Conservation (phyloP, 1,140 invertebrate species). For the Plodia interpunctella region DNA sequence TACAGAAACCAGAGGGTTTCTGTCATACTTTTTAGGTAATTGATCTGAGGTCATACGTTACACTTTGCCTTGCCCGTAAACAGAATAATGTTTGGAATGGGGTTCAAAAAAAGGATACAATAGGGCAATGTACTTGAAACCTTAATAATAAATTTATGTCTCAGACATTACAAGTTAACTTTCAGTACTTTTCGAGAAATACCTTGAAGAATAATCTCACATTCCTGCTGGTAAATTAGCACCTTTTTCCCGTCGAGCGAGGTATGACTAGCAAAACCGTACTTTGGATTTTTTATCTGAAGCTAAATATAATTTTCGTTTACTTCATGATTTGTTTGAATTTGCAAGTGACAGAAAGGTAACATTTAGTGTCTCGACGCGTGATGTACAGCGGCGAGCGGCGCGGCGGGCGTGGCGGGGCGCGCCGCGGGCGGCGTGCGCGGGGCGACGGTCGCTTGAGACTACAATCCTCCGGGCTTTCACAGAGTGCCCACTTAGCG, state of each 20-base stretch:
- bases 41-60: too few species aligned
- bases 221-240: too few species aligned
- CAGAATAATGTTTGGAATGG: background rate
- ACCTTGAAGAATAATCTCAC: too few species aligned
- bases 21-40: background rate
- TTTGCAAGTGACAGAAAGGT: too few species aligned
- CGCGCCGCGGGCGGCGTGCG: background rate
- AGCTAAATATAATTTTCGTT: too few species aligned
- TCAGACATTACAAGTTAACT: too few species aligned
- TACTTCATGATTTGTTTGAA: too few species aligned
- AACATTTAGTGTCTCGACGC: background rate
- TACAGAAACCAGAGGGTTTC: too few species aligned
- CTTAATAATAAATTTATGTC: too few species aligned
- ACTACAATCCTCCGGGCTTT: background rate
- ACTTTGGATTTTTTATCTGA: background rate
- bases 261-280: too few species aligned
- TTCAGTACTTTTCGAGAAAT: too few species aligned
- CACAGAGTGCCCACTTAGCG: constrained; percentile 15
- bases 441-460: background rate
- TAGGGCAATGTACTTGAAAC: background rate
- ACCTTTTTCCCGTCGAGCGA: too few species aligned
- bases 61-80: background rate
- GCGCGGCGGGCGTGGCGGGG: background rate
- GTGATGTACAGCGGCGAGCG: background rate
- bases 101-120: background rate